These are phyloP conservation scores for Tapirus terrestris DNA, from an alignment of 2,113 vertebrate species.

Conservation along the genomic window DNA sequence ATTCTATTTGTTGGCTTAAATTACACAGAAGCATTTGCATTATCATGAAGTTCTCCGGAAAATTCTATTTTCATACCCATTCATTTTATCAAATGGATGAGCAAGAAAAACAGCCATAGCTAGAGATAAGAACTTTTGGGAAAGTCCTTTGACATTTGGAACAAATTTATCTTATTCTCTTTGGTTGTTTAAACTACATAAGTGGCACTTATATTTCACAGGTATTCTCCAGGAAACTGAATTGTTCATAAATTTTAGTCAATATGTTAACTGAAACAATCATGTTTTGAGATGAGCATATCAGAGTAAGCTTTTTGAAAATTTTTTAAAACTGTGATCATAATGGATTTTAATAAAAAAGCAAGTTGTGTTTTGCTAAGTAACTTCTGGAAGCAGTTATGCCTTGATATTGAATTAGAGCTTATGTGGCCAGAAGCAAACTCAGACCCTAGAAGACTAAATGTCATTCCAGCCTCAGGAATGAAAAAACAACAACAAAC, in stretches of 20 bases:
- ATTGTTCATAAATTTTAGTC: neutral
- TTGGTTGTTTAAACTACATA: neutral
- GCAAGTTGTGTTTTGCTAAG: slow-evolving; percentile 18
- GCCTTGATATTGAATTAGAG: neutral
- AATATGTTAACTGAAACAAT: neutral
- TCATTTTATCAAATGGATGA: neutral
- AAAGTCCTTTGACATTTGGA: slow-evolving; percentile 14
- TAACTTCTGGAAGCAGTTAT: slow-evolving; percentile 35
- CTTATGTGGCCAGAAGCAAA: neutral
- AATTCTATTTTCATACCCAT: neutral
- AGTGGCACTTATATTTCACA: neutral
- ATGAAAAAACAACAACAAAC: neutral
- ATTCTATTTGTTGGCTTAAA: neutral
- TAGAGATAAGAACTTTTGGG: neutral
- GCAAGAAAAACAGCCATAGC: neutral
- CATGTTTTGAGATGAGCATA: neutral
- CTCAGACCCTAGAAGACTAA: slow-evolving; percentile 10
- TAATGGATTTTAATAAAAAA: slow-evolving; percentile 52
- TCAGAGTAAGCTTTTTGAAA: neutral
- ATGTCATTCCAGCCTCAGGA: neutral
- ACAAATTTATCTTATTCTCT: neutral
- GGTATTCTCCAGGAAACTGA: neutral
- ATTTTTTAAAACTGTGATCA: neutral
- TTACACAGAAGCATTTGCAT: neutral
- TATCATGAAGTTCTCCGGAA: neutral